Conservation (phyloP, 2,113 vertebrate genomes). For the Ammodytes dubius region DNA sequence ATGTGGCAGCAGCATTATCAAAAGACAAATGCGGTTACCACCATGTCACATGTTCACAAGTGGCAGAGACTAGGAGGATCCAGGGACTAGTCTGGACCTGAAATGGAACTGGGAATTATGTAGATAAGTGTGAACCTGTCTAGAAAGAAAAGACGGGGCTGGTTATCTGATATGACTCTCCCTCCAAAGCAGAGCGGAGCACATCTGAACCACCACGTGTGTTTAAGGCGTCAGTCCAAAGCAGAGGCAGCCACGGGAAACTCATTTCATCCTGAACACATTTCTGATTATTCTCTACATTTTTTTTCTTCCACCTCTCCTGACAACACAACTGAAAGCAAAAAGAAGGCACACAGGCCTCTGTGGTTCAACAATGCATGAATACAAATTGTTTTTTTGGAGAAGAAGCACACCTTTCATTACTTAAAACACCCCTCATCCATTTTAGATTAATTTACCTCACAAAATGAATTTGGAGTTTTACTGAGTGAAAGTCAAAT, state of each 20-base stretch:
- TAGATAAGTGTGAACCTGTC: conserved; percentile 71
- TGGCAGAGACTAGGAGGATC: conserved; percentile 27
- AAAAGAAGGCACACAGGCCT: conserved; percentile 27
- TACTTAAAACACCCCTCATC: conserved; percentile 41
- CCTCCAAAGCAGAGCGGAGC: conserved; percentile 65
- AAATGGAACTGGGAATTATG: conserved; percentile 66
- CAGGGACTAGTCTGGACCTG: conserved; percentile 38
- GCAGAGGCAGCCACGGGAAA: conserved; percentile 56
- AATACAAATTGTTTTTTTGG: conserved; percentile 70
- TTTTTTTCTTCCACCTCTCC: conserved; percentile 54
- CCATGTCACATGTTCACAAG: conserved; percentile 51
- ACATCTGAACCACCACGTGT: conserved; percentile 66
- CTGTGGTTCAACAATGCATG: conserved; percentile 62
- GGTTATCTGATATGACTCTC: conserved; percentile 76
- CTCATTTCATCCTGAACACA: conserved; percentile 75
- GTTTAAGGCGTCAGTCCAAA: conserved; percentile 69
- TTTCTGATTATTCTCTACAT: conserved; percentile 73
- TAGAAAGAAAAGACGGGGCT: conserved; percentile 74
- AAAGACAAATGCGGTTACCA: conserved; percentile 45
- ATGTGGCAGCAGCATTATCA: conserved; percentile 18
- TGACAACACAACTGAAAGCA: conserved; percentile 68
- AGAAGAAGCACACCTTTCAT: conserved; percentile 55
- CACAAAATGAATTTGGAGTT: conserved; percentile 19
- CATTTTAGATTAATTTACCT: conserved; percentile 38
- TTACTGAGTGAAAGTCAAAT: conserved; percentile 13